These are phyloP conservation scores for Pyralis farinalis DNA, from an alignment of 2,888 invertebrate species.

Conservation along the genomic window DNA sequence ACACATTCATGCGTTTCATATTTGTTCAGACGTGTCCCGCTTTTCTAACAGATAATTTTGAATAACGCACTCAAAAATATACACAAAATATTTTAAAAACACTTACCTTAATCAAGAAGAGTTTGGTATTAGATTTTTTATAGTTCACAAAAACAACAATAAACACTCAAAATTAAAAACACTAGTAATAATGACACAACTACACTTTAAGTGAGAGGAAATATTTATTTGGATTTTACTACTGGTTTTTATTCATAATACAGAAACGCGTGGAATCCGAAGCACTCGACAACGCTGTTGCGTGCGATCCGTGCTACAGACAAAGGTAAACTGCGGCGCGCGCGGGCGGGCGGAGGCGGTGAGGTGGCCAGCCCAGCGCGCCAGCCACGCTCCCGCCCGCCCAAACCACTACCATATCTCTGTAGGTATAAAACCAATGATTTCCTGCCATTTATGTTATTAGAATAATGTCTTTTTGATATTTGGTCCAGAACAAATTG, in stretches of 20 bases:
- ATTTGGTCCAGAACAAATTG: conserved; percentile 10
- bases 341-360: conserved; percentile 32
- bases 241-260: conserved; percentile 25
- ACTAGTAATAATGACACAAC: neutral
- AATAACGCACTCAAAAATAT: neutral
- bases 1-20: conserved; percentile 9
- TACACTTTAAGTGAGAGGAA: neutral
- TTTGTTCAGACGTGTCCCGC: conserved; percentile 13
- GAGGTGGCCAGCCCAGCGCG: conserved; percentile 26
- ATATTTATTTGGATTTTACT: neutral
- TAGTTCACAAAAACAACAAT: neutral
- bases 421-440: conserved; percentile 26
- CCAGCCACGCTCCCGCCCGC: conserved; percentile 35
- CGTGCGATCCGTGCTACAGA: conserved; percentile 22
- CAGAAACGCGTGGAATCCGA: conserved; percentile 13
- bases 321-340: conserved; percentile 45
- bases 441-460: conserved; percentile 27
- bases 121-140: conserved; percentile 8
- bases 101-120: conserved; percentile 27
- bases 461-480: conserved; percentile 15
- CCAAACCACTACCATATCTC: conserved; percentile 42
- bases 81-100: conserved; percentile 3
- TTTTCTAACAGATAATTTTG: neutral
- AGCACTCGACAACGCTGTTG: conserved; percentile 11
- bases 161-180: neutral